phyloP scores from a whole-genome alignment of 2,888 invertebrate genomes.

The Ophion slaviceki region DNA sequence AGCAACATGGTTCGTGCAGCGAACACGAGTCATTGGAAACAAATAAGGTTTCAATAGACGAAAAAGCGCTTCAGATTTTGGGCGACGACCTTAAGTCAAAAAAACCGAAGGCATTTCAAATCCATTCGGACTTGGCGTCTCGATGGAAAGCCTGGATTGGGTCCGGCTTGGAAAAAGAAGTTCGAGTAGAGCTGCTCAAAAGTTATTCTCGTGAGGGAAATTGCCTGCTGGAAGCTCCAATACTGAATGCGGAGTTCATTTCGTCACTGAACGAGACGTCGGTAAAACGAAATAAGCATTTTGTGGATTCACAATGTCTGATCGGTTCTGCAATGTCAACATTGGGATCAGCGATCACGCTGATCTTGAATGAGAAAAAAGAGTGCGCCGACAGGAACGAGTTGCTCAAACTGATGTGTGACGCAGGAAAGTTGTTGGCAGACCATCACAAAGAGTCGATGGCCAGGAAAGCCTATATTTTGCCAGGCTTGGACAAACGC shows the following conservation, averaged over 20 bases:
- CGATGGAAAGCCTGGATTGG: constrained; percentile 47
- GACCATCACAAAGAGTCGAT: too few species aligned
- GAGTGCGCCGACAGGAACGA: too few species aligned
- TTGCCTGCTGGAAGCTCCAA: constrained; percentile 12
- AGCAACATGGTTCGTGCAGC: constrained; percentile 1
- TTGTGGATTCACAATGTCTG: constrained; percentile 47
- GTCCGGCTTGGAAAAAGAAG: constrained; percentile 41
- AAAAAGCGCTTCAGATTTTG: neutral
- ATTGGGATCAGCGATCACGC: too few species aligned
- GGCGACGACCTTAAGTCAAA: neutral
- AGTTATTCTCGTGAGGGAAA: constrained; percentile 41
- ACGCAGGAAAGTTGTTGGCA: too few species aligned
- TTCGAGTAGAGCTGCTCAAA: constrained; percentile 1
- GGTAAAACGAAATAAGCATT: constrained; percentile 43
- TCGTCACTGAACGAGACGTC: constrained; percentile 38
- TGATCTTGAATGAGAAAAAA: too few species aligned
- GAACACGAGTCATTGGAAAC: neutral
- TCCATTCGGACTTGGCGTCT: constrained; percentile 49
- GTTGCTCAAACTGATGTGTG: too few species aligned
- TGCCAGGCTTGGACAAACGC: too few species aligned
- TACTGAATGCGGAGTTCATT: constrained; percentile 30
- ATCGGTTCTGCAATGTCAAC: neutral
- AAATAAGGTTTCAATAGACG: neutral
- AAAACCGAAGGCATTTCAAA: neutral
- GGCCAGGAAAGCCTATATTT: too few species aligned